These are phyloP conservation scores for Drosophila bunnanda DNA, from an alignment of 2,888 invertebrate genomes.

Conservation along the genomic window DNA sequence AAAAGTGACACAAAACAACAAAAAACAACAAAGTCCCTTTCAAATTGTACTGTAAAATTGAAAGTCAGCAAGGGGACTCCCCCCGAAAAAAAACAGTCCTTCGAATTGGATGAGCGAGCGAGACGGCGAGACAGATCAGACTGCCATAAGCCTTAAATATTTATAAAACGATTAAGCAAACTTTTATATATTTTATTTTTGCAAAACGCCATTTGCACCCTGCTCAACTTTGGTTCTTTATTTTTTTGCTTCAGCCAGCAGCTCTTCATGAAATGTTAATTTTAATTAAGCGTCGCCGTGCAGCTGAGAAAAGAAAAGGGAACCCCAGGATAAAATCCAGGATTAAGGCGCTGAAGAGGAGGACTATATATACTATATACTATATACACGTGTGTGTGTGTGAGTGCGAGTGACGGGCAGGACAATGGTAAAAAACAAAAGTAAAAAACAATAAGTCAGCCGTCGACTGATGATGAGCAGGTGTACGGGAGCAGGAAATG, in stretches of 20 bases:
- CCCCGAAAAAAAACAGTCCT: conserved; percentile 16
- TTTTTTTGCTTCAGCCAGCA: conserved; percentile 11
- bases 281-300: conserved; percentile 69
- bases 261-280: conserved; percentile 74
- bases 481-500: conserved; percentile 42
- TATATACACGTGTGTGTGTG: not conserved
- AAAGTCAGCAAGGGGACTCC: conserved; percentile 38
- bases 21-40: conserved; percentile 3
- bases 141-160: conserved; percentile 56
- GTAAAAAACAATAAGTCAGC: conserved; percentile 46
- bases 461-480: conserved; percentile 29
- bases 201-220: conserved; percentile 6
- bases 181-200: conserved; percentile 45
- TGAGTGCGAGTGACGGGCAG: conserved; percentile 5
- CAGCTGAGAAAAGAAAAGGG: conserved; percentile 40
- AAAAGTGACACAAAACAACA: conserved; percentile 25
- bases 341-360: not conserved
- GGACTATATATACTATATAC: not conserved
- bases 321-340: conserved; percentile 16
- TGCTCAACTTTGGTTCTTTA: not conserved
- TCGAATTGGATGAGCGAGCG: conserved; percentile 1
- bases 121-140: conserved; percentile 34
- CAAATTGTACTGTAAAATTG: conserved; percentile 32
- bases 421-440: conserved; percentile 55
- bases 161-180: conserved; percentile 55